These are phyloP conservation scores for Tiaroga cobitis DNA, from an alignment of 2,797 vertebrate genomes.

Conservation along the genomic window DNA sequence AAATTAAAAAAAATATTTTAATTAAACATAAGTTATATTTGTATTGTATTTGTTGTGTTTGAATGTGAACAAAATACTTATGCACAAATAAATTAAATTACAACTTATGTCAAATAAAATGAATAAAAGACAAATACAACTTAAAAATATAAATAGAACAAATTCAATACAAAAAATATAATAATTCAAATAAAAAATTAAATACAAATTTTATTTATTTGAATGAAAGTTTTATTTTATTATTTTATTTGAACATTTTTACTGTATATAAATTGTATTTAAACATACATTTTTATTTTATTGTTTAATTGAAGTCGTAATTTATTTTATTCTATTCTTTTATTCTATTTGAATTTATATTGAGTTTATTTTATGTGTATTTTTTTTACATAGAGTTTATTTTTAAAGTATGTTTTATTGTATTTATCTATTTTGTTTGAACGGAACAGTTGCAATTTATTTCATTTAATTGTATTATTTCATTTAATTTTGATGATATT, in stretches of 20 bases:
- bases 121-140: no score
- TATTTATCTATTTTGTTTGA: not conserved
- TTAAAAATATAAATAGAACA: no score
- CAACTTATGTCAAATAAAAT: no score
- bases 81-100: no score
- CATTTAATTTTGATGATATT: not conserved
- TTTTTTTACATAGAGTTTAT: not conserved
- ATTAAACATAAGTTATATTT: not conserved
- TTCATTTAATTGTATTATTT: not conserved
- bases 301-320: not conserved
- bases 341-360: not conserved
- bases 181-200: no score
- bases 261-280: not conserved
- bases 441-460: no score
- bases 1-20: not conserved
- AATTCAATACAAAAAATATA: no score
- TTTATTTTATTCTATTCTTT: not conserved
- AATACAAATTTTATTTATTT: no score
- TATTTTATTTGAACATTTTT: not conserved
- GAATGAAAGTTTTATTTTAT: not conserved
- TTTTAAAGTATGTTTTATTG: not conserved
- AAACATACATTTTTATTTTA: not conserved
- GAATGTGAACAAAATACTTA: no score
- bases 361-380: not conserved
- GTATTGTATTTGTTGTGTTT: no score